Base-by-base conservation (phyloP, 2,888 invertebrate species). In the Exephanes ischioxanthus region DNA sequence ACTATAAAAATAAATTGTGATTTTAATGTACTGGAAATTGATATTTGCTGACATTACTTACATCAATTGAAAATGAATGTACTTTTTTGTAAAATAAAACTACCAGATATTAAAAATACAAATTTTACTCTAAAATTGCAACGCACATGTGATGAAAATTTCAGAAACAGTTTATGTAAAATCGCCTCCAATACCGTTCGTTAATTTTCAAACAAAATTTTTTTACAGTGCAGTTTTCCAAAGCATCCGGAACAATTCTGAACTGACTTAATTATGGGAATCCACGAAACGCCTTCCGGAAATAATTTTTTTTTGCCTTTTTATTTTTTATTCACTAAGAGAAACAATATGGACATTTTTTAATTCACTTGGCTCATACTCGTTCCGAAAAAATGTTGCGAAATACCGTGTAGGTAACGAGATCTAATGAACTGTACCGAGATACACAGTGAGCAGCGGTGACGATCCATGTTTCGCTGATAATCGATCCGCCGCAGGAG, bases 381-480 rank as follows among this genome's bases (percentile, higher is more conserved):
- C 14, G 45, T 48, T 48, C 16, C 63, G 3, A 48, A 45, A n/a
- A 30, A 3, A 48, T 41, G 41, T 4, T 9, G 22, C 41, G n/a
- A 22, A 48, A n/a, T 16, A 45, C 7, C 11, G 51, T 1, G n/a
- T 2, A 58, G n/a, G 68, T 11, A 68, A 77, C 4, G 19, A 22
- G 16, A 77, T 55, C n/a, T 55, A 26, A 70, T n/a, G 22, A 33
- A 0, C 45, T 14, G 16, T 84, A 89, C 89, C 87, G 80, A 67
- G 87, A 61, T 6, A 92, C 89, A 83, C 93, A 93, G 87, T 93
- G 93, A 55, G 90, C 93, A 45, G 93, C 93, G 11, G 93, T 93
- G 80, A 93, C 37, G 66, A 90, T 88, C 92, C 92, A 93, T 67
- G 90, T 84, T 70, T 89, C 88, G 71, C 89, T 88, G 87, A 93